These are phyloP conservation scores for Porites lobata DNA, from an alignment of 92 coral and sea anemone genomes.

Conservation along the genomic window DNA sequence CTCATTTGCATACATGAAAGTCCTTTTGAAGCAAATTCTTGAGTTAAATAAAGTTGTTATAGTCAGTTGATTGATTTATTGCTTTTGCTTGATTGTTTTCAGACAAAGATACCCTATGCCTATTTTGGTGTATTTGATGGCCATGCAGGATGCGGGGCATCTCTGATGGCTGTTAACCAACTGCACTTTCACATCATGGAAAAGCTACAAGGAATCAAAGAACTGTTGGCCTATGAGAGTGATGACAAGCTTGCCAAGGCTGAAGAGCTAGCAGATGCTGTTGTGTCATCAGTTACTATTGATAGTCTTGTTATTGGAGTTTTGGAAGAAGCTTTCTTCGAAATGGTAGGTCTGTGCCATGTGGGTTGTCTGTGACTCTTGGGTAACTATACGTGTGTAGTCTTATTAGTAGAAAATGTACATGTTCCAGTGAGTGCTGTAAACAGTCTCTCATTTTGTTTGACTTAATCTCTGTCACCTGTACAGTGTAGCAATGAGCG, in stretches of 20 bases:
- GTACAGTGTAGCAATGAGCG: no score
- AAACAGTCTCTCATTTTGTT: not conserved
- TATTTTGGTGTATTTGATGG: constrained; percentile 99
- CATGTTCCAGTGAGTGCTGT: not conserved
- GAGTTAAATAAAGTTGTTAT: no score
- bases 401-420: no score
- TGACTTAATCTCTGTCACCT: no score
- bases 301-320: constrained; percentile 87
- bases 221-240: constrained; percentile 76
- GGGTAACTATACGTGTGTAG: not conserved
- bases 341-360: constrained; percentile 73
- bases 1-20: no score
- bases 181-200: constrained; percentile 93
- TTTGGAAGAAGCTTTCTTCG: constrained; percentile 97
- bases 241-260: constrained; percentile 79
- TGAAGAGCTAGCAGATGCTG: constrained; percentile 79
- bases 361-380: not conserved
- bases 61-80: no score
- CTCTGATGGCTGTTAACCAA: constrained; percentile 90
- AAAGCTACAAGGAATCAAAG: constrained; percentile 85
- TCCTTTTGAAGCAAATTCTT: no score
- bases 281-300: constrained; percentile 85
- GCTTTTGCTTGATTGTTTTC: not conserved
- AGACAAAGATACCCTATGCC: constrained; percentile 96
- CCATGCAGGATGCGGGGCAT: constrained; percentile 96